phyloP scores from a whole-genome alignment of 2,113 vertebrate species.

The Shinisaurus crocodilurus region DNA sequence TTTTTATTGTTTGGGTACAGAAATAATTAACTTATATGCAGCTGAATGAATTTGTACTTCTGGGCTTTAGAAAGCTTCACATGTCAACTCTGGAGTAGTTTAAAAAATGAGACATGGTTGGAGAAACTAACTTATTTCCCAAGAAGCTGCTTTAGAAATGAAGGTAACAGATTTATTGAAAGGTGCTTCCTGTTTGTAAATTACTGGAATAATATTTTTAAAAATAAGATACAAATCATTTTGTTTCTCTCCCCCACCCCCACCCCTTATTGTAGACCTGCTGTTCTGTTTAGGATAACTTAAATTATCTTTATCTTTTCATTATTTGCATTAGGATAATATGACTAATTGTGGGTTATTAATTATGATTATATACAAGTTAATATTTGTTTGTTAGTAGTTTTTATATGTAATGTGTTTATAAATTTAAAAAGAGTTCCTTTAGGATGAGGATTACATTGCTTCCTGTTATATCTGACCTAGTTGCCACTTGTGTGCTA shows the following conservation, averaged over 20 bases:
- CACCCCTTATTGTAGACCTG: too few species aligned
- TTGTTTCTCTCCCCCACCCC: too few species aligned
- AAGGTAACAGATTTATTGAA: too few species aligned
- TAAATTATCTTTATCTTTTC: not conserved
- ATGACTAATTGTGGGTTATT: not conserved
- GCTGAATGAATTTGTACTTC: not conserved
- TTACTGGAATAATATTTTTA: too few species aligned
- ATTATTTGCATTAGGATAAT: not conserved
- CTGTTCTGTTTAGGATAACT: not conserved
- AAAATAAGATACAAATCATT: too few species aligned
- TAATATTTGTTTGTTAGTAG: not conserved
- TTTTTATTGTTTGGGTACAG: not conserved
- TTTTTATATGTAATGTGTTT: not conserved
- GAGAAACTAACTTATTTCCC: too few species aligned
- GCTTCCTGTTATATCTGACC: not conserved
- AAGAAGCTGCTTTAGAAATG: too few species aligned
- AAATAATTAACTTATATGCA: not conserved
- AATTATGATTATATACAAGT: too few species aligned
- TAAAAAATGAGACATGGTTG: not conserved
- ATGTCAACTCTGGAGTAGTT: not conserved
- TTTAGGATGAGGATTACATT: not conserved
- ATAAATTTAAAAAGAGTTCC: not conserved
- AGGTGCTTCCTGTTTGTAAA: too few species aligned
- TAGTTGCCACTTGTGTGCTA: too few species aligned
- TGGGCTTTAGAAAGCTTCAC: too few species aligned